phyloP scores from a whole-genome alignment of 2,113 vertebrate genomes.

The Sylvia atricapilla region DNA sequence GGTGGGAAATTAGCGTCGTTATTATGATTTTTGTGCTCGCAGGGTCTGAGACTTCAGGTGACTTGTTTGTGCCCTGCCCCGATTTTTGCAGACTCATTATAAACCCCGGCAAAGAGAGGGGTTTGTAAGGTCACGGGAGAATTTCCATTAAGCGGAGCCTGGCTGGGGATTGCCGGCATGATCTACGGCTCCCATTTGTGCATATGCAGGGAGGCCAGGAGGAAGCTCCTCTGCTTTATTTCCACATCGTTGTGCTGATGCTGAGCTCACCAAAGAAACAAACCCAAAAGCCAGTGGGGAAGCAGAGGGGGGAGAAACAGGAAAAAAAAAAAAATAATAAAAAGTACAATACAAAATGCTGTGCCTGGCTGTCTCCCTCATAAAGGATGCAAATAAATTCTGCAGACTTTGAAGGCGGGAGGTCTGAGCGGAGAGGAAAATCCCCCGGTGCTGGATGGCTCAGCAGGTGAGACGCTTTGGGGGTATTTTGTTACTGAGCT shows the following conservation, averaged over 20 bases:
- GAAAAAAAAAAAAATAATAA: too few relatives aligned
- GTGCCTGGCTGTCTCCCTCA: not conserved
- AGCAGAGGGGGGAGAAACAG: not conserved
- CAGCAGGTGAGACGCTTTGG: not conserved
- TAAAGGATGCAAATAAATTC: slow-evolving; percentile 15
- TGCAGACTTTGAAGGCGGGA: not conserved
- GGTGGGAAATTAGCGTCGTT: slow-evolving; percentile 36
- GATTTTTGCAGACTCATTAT: slow-evolving; percentile 53
- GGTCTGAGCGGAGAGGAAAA: slow-evolving; percentile 14
- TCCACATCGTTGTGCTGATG: slow-evolving; percentile 42
- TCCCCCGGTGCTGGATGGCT: not conserved
- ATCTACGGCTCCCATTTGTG: slow-evolving; percentile 20
- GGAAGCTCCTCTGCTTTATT: slow-evolving; percentile 33
- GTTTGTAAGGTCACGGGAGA: slow-evolving; percentile 39
- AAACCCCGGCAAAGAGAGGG: slow-evolving; percentile 5
- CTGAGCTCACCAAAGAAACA: slow-evolving; percentile 58
- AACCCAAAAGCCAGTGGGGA: not conserved
- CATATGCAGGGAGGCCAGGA: slow-evolving; percentile 14
- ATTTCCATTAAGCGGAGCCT: slow-evolving; percentile 39
- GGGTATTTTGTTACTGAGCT: not conserved
- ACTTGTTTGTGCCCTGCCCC: slow-evolving; percentile 7
- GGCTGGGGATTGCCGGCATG: slow-evolving; percentile 16
- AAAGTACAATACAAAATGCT: not conserved
- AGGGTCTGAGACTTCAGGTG: slow-evolving; percentile 3
- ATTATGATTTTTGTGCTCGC: not conserved